phyloP scores from a whole-genome alignment of 2,113 vertebrate species.

The Catagonus wagneri region DNA sequence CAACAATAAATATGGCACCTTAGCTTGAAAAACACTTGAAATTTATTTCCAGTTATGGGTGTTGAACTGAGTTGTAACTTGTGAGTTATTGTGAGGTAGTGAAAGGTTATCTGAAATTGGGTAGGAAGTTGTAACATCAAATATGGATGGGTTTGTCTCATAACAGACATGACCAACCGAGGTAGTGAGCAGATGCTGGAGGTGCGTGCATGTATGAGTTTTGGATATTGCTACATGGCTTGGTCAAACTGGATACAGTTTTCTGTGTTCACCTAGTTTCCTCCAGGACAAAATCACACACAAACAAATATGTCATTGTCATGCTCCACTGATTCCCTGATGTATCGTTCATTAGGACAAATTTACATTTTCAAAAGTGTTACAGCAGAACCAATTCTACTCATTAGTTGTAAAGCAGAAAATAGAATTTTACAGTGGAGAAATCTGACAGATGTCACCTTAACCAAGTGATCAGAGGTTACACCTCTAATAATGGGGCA shows the following conservation, averaged over 20 bases:
- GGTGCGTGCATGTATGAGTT: background rate
- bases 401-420: background rate
- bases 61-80: background rate
- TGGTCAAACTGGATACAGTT: background rate
- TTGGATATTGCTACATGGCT: background rate
- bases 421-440: slow-evolving; percentile 15
- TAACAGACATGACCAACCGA: background rate
- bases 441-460: background rate
- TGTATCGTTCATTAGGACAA: too few species aligned
- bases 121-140: background rate
- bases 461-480: background rate
- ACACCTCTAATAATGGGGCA: background rate
- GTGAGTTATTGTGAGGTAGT: background rate
- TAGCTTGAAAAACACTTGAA: background rate
- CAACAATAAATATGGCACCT: background rate
- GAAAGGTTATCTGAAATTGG: background rate
- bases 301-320: background rate
- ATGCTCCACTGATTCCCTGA: background rate
- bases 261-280: background rate
- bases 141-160: background rate
- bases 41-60: background rate
- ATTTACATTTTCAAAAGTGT: slow-evolving; percentile 42
- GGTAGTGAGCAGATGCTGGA: background rate
- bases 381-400: background rate
- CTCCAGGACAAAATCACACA: background rate